Evolutionary conservation across 2,888 invertebrate species (phyloP), one percentile per base, ranked within the genome.

Genomic region (Amphiduros pacificus): DNA sequence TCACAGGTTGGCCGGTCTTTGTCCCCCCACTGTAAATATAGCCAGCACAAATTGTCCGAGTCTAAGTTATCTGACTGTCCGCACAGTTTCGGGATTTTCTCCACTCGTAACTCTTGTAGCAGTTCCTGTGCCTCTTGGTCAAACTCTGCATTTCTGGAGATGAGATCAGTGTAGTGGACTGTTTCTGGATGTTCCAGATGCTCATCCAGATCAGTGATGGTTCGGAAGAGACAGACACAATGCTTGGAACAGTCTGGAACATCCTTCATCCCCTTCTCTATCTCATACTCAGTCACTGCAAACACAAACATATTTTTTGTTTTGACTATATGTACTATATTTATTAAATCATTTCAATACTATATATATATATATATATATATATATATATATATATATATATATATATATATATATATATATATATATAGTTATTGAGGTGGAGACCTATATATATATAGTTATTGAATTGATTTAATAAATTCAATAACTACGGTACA

Each of bases 251-350:
- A 56, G 44, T 66, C 62, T 29, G 60, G 60, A 14, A 53, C 41
- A 17, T 60, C 53, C 2, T 66, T 52, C 62, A 69, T 58, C 4
- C 68, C 71, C 28, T 65, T 57, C 62, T 52, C 26, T 0, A 68
- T 70, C 56, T 71, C 71, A 32, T 67, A 65, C 52, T 71, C 71
- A 4, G 71, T 71, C 32, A 71, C 71, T 71, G 67, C 22, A n/a
- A n/a, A n/a, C n/a, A n/a, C n/a, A n/a, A n/a, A n/a, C n/a, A n/a
- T n/a, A n/a, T n/a, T n/a, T n/a, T n/a, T n/a, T n/a, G n/a, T n/a
- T n/a, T n/a, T n/a, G n/a, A n/a, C n/a, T n/a, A n/a, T n/a, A n/a
- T n/a, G n/a, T n/a, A n/a, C n/a, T n/a, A n/a, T n/a, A n/a, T n/a
- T n/a, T n/a, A n/a, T n/a, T n/a, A n/a, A n/a, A n/a, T n/a, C n/a